Evolutionary conservation across 2,113 vertebrate genomes (phyloP).

Genomic region (Thymallus thymallus): DNA sequence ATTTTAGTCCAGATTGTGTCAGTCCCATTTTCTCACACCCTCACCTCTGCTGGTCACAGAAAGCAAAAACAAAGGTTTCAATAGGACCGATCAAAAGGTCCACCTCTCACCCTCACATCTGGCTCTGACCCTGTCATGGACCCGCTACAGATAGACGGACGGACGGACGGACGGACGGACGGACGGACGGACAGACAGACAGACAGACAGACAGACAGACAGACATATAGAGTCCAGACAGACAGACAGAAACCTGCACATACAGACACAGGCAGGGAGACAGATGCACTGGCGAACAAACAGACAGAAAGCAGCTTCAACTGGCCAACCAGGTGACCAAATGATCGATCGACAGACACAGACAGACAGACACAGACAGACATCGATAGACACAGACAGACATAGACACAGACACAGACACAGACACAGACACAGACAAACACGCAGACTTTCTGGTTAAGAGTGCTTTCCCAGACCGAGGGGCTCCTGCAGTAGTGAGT

Average conservation of each 20-base stretch:
- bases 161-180: conserved; percentile 9
- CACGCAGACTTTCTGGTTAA: background rate
- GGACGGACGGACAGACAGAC: conserved; percentile 16
- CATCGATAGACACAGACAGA: too few relatives aligned
- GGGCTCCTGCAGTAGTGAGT: conserved; percentile 6
- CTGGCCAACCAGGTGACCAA: too few relatives aligned
- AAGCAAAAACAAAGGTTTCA: conserved; percentile 36
- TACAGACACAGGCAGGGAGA: background rate
- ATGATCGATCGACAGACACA: too few relatives aligned
- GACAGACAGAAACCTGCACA: too few relatives aligned
- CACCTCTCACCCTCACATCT: conserved; percentile 22
- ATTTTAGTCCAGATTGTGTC: conserved; percentile 13
- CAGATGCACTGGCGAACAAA: background rate
- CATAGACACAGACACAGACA: too few relatives aligned
- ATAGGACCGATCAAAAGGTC: background rate
- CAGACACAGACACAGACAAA: too few relatives aligned
- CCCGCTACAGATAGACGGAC: conserved; percentile 9
- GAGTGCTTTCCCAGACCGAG: background rate
- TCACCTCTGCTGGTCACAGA: background rate
- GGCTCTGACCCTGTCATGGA: conserved; percentile 13
- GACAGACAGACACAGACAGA: too few relatives aligned
- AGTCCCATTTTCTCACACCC: conserved; percentile 14
- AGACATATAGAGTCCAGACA: too few relatives aligned
- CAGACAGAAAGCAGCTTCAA: too few relatives aligned
- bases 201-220: conserved; percentile 4